phyloP scores from a whole-genome alignment of 2,113 vertebrate species.

The Thunnus maccoyii region DNA sequence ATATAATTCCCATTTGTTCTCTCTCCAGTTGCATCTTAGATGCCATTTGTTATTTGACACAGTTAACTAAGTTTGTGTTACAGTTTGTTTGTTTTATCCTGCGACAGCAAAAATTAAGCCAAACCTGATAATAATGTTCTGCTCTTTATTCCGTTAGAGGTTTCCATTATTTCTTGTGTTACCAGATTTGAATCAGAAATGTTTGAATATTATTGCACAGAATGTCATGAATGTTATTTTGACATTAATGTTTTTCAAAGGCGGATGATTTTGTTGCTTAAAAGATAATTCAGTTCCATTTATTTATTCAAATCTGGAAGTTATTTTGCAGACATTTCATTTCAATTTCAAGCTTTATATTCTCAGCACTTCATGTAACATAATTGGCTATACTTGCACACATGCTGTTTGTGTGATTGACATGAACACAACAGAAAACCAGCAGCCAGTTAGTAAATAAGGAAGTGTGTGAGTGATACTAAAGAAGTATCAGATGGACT shows the following conservation, averaged over 20 bases:
- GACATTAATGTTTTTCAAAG: background rate
- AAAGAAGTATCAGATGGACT: background rate
- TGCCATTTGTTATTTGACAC: constrained; percentile 75
- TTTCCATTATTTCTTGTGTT: background rate
- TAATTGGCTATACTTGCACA: background rate
- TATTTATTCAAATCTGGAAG: background rate
- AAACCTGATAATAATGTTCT: constrained; percentile 26
- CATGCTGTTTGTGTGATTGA: background rate
- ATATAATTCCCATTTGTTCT: constrained; percentile 80
- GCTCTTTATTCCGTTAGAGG: background rate
- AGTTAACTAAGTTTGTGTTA: constrained; percentile 70
- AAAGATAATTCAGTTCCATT: background rate
- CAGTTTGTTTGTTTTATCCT: constrained; percentile 62
- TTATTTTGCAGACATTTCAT: background rate
- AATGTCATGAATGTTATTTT: background rate
- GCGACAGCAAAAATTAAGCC: constrained; percentile 55
- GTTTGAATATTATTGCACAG: background rate
- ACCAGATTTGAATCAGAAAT: background rate
- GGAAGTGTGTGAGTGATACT: background rate
- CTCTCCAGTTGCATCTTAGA: constrained; percentile 64
- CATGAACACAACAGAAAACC: background rate
- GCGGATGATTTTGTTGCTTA: background rate
- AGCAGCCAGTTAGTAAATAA: background rate
- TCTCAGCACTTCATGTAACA: background rate
- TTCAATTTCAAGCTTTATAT: background rate